Percentiles rank a stretch among this genome's conserved stretches.
Evolutionary conservation across 2,113 vertebrate genomes (phyloP).

Genomic region (Muntiacus muntjak): DNA sequence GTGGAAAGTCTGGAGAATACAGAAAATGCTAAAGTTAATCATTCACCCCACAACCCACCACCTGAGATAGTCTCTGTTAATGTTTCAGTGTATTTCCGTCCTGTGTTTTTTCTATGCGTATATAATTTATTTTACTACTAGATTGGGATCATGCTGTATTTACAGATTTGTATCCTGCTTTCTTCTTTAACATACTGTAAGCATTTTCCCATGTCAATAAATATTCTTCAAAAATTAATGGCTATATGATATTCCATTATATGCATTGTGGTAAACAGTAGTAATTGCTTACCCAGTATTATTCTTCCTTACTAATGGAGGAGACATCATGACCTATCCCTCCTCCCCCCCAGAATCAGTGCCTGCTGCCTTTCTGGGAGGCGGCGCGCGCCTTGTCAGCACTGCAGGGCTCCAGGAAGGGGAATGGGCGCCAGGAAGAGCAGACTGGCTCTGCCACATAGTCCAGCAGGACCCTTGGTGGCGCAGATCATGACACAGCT

Average conservation of each 20-base stretch:
- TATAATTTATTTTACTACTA: slow-evolving; percentile 73
- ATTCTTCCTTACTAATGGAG: background rate
- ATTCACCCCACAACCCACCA: background rate
- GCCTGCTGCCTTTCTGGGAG: background rate
- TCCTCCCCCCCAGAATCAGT: background rate
- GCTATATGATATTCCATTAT: slow-evolving; percentile 50
- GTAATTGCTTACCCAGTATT: background rate
- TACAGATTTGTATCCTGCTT: slow-evolving; percentile 68
- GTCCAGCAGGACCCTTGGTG: background rate
- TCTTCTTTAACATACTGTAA: slow-evolving; percentile 61
- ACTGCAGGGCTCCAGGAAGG: background rate
- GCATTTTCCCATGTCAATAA: slow-evolving; percentile 72
- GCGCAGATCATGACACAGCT: background rate
- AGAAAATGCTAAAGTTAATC: background rate
- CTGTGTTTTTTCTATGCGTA: slow-evolving; percentile 68
- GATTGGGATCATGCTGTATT: slow-evolving; percentile 62
- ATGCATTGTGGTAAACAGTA: background rate
- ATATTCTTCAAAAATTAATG: slow-evolving; percentile 59
- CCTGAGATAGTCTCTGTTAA: slow-evolving; percentile 36
- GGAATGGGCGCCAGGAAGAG: background rate
- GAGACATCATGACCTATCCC: background rate
- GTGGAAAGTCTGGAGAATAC: background rate
- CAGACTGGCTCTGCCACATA: background rate
- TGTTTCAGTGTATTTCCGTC: slow-evolving; percentile 48
- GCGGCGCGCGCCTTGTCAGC: background rate